A percentile compares a stretch with the other conserved stretches of the same genome.
Evolutionary conservation across 2,888 invertebrate genomes (phyloP).

Genomic region (Pseudococcus jackbeardsleyi): DNA sequence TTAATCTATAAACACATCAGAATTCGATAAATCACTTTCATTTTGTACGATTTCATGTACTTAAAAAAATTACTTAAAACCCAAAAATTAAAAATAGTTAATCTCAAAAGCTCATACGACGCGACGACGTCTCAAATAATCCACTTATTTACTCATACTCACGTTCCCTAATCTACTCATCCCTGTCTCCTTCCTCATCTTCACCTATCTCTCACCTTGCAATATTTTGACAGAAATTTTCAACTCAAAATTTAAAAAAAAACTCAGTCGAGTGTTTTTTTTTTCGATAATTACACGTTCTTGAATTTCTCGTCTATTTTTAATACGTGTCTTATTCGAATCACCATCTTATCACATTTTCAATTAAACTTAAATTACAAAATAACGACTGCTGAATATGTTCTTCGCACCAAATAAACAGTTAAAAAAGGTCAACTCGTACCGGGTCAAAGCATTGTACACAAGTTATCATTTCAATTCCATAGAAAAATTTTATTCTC

Average conservation of each 20-base stretch:
- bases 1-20: not conserved
- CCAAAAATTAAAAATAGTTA: not conserved
- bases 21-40: not conserved
- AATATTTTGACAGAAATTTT: too few species aligned
- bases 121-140: not conserved
- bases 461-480: not conserved
- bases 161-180: too few species aligned
- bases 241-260: too few species aligned
- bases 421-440: constrained; percentile 20
- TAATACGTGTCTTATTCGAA: not conserved
- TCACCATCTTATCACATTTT: constrained; percentile 24
- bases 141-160: too few species aligned
- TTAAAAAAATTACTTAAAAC: not conserved
- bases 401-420: constrained; percentile 22
- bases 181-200: too few species aligned
- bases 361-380: constrained; percentile 32
- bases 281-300: too few species aligned
- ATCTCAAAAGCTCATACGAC: not conserved
- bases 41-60: not conserved
- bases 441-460: not conserved
- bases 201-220: too few species aligned
- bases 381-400: not conserved
- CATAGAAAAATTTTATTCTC: not conserved
- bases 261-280: too few species aligned
- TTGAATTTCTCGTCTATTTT: not conserved